Evolutionary conservation across 2,113 vertebrate genomes (phyloP), one percentile per base, ranked within the genome.

Genomic region (Neolamprologus sp.): DNA sequence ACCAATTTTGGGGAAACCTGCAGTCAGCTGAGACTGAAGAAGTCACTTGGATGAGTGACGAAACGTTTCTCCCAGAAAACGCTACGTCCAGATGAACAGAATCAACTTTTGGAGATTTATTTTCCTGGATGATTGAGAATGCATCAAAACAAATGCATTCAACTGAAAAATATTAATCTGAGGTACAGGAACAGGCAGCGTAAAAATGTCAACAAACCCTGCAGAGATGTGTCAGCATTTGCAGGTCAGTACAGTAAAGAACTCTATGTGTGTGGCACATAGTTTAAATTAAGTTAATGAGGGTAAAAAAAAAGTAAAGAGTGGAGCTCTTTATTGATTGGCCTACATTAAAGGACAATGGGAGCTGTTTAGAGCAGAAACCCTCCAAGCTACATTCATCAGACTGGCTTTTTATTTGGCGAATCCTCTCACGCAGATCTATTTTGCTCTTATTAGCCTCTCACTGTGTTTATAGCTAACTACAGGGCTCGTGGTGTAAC

Each of bases 371-470:
- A 30, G 40, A 45, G 81, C 47, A 45, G 57, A 42, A 71, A 53
- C 45, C 54, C 54, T 84, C 81, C 57, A 55, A 91, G 60, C 81
- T 58, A 55, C 40, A 91, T 71, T 85, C 51, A 84, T 84, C 81
- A 79, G 60, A 53, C 55, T 42, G 63, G 55, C 12, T 75, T 87
- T 84, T 81, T 85, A 87, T 88, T 83, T 85, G 58, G 5, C 75
- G 89, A 86, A 92, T 87, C 87, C 83, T 90, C 82, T 83, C 68
- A 81, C 80, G 89, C 68, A 57, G 85, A 91, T 89, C 84, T 63
- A 83, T 92, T 93, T 83, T 83, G 71, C 75, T 84, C 35, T 92
- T 81, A 88, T 89, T 88, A 93, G 51, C 21, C 23, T 80, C 85
- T 65, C 10, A 73, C 60, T 91, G 87, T 88, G 60, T 90, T 85